phyloP scores from a whole-genome alignment of 2,888 invertebrate genomes.

The Nymphalis polychloros region DNA sequence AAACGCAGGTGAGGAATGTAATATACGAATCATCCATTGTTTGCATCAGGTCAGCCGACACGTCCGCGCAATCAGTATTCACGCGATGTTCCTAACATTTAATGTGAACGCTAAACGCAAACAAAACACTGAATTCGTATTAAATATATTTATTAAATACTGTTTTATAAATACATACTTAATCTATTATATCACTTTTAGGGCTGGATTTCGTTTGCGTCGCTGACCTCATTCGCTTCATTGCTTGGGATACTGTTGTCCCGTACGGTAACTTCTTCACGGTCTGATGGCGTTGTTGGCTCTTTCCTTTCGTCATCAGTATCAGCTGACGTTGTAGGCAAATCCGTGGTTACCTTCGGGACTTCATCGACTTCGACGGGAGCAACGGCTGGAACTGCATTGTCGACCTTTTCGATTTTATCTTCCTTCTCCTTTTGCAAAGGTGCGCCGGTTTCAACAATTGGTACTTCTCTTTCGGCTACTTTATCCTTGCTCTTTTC shows the following conservation, averaged over 20 bases:
- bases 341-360: constrained; percentile 25
- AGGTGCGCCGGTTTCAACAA: constrained; percentile 58
- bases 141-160: constrained; percentile 77
- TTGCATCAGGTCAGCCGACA: constrained; percentile 44
- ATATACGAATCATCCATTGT: constrained; percentile 55
- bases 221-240: constrained; percentile 38
- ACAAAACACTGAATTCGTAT: constrained; percentile 34
- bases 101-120: constrained; percentile 47
- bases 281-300: constrained; percentile 58
- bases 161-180: constrained; percentile 69
- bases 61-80: constrained; percentile 54
- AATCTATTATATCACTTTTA: constrained; percentile 68
- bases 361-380: constrained; percentile 29
- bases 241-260: constrained; percentile 59
- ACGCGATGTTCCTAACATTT: constrained; percentile 47
- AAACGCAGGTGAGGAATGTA: background rate
- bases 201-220: constrained; percentile 51
- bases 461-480: constrained; percentile 61
- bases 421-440: constrained; percentile 43
- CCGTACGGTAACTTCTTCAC: constrained; percentile 54
- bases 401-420: constrained; percentile 33
- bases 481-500: constrained; percentile 50
- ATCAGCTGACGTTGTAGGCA: constrained; percentile 36
- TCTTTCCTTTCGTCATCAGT: constrained; percentile 57
- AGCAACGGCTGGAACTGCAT: constrained; percentile 2